phyloP scores from a whole-genome alignment of 2,797 vertebrate species.

The Syncerus caffer region DNA sequence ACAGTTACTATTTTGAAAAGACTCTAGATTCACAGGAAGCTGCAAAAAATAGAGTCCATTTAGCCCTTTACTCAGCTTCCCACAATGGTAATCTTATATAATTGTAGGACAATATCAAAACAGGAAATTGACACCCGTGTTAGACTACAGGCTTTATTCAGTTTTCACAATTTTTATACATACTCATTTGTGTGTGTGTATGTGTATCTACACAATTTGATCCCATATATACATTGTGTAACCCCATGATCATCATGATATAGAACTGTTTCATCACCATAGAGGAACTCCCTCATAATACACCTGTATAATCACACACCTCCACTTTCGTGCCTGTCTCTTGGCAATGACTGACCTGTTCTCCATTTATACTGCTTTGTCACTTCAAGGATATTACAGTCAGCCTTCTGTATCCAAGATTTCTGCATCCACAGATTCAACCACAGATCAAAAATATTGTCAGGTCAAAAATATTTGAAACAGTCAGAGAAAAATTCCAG shows the following conservation, averaged over 20 bases:
- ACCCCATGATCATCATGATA: not conserved
- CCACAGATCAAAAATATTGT: not conserved
- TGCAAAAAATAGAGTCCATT: not conserved
- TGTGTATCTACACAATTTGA: not conserved
- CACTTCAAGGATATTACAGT: not conserved
- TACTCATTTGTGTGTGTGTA: not conserved
- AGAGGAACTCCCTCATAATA: not conserved
- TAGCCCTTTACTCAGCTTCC: not conserved
- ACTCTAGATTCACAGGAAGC: not conserved
- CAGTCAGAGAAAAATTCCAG: not conserved
- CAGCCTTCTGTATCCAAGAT: not conserved
- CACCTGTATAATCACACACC: not conserved
- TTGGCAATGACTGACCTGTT: not conserved
- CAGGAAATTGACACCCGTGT: not conserved
- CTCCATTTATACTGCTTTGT: not conserved
- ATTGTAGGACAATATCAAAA: not conserved
- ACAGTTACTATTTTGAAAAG: not conserved
- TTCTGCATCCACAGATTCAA: not conserved
- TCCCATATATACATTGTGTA: not conserved
- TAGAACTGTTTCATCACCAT: not conserved
- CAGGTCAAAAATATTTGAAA: not conserved
- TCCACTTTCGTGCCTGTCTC: not conserved
- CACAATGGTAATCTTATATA: not conserved
- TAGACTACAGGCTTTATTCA: not conserved
- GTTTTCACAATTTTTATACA: not conserved